These are phyloP conservation scores for Reticulitermes speratus DNA, from an alignment of 1,140 invertebrate genomes.

Conservation along the genomic window DNA sequence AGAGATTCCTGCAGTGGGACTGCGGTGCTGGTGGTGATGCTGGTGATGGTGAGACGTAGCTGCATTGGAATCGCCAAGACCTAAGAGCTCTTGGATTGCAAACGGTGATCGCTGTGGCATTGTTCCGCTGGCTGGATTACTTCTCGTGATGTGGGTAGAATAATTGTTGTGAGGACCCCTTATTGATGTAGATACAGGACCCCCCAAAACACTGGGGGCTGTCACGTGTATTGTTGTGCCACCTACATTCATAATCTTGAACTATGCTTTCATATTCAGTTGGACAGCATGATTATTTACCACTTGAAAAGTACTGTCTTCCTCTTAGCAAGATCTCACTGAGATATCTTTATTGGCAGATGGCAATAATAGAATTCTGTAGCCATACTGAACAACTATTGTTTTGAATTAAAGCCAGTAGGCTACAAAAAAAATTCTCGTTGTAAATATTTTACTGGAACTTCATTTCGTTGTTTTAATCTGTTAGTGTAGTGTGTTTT, in stretches of 20 bases:
- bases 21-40: slow-evolving; percentile 41
- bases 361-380: no score
- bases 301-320: neutral
- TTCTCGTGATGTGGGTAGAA: neutral
- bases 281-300: neutral
- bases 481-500: neutral
- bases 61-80: slow-evolving; percentile 59
- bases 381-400: no score
- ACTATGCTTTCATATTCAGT: neutral
- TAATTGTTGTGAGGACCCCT: neutral
- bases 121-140: neutral
- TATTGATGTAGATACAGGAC: neutral
- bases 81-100: slow-evolving; percentile 87
- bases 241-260: neutral
- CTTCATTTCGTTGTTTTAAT: slow-evolving; percentile 1
- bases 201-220: slow-evolving; percentile 9
- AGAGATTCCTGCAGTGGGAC: slow-evolving; percentile 46
- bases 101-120: slow-evolving; percentile 84
- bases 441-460: neutral
- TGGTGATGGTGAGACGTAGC: slow-evolving; percentile 41
- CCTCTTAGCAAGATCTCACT: no score
- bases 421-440: neutral
- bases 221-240: slow-evolving; percentile 19
- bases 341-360: no score
- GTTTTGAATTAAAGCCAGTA: no score